Conservation (phyloP, 2,113 vertebrate genomes). For the Myotis lucifugus region DNA sequence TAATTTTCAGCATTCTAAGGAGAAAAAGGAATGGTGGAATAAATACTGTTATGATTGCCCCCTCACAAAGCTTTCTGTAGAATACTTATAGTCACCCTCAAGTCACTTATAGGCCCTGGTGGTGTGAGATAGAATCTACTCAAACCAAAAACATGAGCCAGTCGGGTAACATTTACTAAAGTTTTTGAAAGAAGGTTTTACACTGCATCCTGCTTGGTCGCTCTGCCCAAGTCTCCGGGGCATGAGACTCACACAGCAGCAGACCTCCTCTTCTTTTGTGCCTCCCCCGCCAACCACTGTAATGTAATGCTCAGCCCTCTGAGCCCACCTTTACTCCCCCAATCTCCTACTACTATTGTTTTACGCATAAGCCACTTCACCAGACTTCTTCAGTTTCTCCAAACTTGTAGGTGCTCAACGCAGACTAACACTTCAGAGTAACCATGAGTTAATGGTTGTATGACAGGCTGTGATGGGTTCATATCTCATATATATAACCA, state of each 20-base stretch:
- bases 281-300: neutral
- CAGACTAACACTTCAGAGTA: neutral
- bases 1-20: conserved; percentile 13
- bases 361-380: neutral
- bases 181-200: neutral
- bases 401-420: neutral
- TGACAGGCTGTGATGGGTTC: neutral
- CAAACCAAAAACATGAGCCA: neutral
- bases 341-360: neutral
- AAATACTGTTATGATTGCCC: neutral
- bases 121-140: neutral
- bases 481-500: neutral
- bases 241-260: neutral
- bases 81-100: neutral
- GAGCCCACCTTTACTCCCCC: neutral
- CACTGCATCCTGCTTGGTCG: no score
- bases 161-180: neutral
- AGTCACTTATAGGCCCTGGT: neutral
- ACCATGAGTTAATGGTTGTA: neutral
- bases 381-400: neutral
- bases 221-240: neutral
- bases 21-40: neutral
- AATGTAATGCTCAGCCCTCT: neutral
- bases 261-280: neutral
- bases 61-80: neutral